Conservation (phyloP, 2,888 invertebrate genomes). For the Apoda limacodes region DNA sequence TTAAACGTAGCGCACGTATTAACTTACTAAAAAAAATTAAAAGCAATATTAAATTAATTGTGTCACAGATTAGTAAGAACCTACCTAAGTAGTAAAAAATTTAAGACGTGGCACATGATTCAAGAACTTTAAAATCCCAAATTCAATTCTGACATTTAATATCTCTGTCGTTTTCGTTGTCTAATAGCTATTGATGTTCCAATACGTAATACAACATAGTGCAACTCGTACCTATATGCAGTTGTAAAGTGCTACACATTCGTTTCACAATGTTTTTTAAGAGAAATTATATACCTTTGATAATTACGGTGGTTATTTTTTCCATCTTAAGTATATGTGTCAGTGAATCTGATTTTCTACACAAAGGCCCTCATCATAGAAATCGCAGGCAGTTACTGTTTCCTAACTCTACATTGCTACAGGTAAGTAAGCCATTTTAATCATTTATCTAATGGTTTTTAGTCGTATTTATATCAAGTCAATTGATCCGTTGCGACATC, state of each 20-base stretch:
- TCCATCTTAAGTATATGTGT: too few relatives aligned
- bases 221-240: too few relatives aligned
- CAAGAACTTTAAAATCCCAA: too few relatives aligned
- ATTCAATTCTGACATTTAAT: neutral
- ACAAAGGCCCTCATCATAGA: slow-evolving; percentile 28
- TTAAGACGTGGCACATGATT: too few relatives aligned
- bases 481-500: too few relatives aligned
- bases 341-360: slow-evolving; percentile 22
- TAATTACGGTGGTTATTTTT: neutral
- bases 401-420: slow-evolving; percentile 42
- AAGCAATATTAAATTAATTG: too few relatives aligned
- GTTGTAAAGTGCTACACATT: neutral
- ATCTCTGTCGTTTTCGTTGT: slow-evolving; percentile 6
- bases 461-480: too few relatives aligned
- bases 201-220: slow-evolving; percentile 7
- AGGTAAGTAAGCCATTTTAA: slow-evolving; percentile 40
- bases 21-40: too few relatives aligned
- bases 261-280: slow-evolving; percentile 13
- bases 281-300: slow-evolving; percentile 3
- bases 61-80: too few relatives aligned
- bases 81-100: too few relatives aligned
- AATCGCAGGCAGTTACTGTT: slow-evolving; percentile 40
- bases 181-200: slow-evolving; percentile 8
- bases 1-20: too few relatives aligned
- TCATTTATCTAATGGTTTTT: too few relatives aligned